These are phyloP conservation scores for Typhlichthys subterraneus DNA, from an alignment of 2,797 vertebrate species.

Conservation along the genomic window DNA sequence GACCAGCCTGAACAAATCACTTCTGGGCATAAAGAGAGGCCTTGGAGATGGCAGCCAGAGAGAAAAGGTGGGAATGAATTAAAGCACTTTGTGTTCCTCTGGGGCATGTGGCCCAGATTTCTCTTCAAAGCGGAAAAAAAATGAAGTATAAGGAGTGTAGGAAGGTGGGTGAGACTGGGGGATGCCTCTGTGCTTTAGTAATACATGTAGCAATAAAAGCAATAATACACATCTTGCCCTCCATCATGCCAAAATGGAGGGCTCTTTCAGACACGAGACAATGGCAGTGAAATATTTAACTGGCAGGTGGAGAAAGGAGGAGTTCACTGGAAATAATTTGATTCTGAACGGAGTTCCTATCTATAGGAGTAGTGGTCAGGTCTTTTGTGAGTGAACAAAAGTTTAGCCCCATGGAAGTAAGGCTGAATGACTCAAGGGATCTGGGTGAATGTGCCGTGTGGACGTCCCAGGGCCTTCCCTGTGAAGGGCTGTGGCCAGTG, in stretches of 20 bases:
- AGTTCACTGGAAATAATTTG: constrained; percentile 93
- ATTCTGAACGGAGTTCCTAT: constrained; percentile 85
- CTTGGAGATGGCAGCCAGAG: constrained; percentile 94
- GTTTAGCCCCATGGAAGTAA: constrained; percentile 77
- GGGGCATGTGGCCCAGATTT: constrained; percentile 99
- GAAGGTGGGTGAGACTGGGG: constrained; percentile 19
- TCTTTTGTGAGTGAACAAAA: constrained; percentile 85
- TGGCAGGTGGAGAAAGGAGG: constrained; percentile 93
- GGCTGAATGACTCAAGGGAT: constrained; percentile 79
- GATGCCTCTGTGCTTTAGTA: constrained; percentile 67
- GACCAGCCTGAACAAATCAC: constrained; percentile 97
- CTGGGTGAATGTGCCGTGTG: constrained; percentile 71
- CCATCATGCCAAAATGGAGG: constrained; percentile 84
- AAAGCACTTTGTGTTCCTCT: constrained; percentile 94
- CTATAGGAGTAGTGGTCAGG: constrained; percentile 78
- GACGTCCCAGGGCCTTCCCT: constrained; percentile 74
- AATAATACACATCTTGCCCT: constrained; percentile 85
- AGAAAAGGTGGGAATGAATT: constrained; percentile 99
- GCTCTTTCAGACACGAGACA: constrained; percentile 86
- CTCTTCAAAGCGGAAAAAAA: constrained; percentile 82
- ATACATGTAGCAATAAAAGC: constrained; percentile 85
- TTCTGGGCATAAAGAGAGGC: constrained; percentile 95
- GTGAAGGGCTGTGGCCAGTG: constrained; percentile 67
- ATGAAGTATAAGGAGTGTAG: constrained; percentile 68
- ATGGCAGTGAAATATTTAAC: constrained; percentile 90